These are phyloP conservation scores for Siniperca scherzeri DNA, from an alignment of 2,797 vertebrate species.

Conservation along the genomic window DNA sequence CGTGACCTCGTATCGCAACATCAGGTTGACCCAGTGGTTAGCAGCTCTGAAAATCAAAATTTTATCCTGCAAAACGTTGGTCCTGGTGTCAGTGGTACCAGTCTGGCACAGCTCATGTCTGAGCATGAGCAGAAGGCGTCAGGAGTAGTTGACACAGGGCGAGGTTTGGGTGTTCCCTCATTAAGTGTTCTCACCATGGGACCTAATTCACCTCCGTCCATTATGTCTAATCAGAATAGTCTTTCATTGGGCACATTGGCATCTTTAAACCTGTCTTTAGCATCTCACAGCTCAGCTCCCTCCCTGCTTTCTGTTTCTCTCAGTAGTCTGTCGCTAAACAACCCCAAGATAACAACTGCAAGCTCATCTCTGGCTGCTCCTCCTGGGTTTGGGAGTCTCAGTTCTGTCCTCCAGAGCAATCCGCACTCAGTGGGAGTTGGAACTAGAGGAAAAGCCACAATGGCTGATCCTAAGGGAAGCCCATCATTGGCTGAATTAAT, in stretches of 20 bases:
- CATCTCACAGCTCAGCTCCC: constrained; percentile 55
- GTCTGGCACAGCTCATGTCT: constrained; percentile 82
- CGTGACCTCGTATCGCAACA: constrained; percentile 72
- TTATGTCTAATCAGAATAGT: constrained; percentile 62
- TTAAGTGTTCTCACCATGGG: constrained; percentile 50
- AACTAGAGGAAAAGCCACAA: constrained; percentile 63
- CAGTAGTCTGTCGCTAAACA: constrained; percentile 81
- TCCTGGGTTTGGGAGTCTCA: constrained; percentile 78
- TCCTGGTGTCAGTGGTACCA: constrained; percentile 45
- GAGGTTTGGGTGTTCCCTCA: constrained; percentile 42
- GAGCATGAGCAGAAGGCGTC: constrained; percentile 65
- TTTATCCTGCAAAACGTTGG: not conserved
- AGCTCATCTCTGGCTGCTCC: constrained; percentile 62
- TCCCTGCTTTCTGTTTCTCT: constrained; percentile 78
- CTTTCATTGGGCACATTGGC: constrained; percentile 76
- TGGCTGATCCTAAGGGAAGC: constrained; percentile 78
- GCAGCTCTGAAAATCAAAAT: constrained; percentile 49
- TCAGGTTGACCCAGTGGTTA: constrained; percentile 40
- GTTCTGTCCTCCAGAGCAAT: constrained; percentile 77
- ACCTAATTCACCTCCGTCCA: constrained; percentile 52
- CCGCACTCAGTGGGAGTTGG: constrained; percentile 63
- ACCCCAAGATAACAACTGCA: constrained; percentile 50
- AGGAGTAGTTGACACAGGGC: constrained; percentile 21
- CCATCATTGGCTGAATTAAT: constrained; percentile 92
- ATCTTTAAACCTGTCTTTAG: constrained; percentile 64